phyloP scores from a whole-genome alignment of 2,113 vertebrate species.

The Motacilla alba region DNA sequence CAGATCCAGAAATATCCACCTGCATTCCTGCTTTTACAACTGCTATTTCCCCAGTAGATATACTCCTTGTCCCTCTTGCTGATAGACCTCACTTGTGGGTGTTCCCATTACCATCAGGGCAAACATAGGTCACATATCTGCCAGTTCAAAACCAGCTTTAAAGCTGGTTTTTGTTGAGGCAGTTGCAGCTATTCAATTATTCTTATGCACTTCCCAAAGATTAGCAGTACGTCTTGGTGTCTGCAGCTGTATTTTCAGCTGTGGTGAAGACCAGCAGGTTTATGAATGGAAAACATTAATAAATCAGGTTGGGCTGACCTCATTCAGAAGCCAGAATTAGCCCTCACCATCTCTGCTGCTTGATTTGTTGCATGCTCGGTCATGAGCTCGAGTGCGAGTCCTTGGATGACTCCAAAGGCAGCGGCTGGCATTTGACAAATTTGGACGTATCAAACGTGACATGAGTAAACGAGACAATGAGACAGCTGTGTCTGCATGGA shows the following conservation, averaged over 20 bases:
- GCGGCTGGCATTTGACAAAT: fast-evolving
- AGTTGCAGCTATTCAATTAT: not conserved
- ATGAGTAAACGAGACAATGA: not conserved
- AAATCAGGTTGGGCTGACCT: not conserved
- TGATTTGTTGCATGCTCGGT: not conserved
- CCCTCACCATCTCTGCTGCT: not conserved
- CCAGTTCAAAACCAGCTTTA: not conserved
- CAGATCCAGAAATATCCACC: not conserved
- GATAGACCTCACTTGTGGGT: not conserved
- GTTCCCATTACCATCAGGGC: not conserved
- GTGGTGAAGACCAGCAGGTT: fast-evolving
- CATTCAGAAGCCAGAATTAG: not conserved
- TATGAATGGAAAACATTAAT: not conserved
- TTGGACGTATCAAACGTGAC: fast-evolving
- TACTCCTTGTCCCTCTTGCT: fast-evolving
- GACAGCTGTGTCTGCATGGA: fast-evolving
- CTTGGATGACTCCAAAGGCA: not conserved
- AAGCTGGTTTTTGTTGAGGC: not conserved
- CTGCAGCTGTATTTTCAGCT: not conserved
- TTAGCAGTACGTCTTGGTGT: not conserved
- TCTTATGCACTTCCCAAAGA: not conserved
- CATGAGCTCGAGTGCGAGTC: not conserved
- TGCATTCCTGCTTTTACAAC: not conserved
- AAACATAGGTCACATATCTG: not conserved
- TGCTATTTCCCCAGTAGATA: not conserved